phyloP scores from a whole-genome alignment of 30 jellyfish, hydroid and myxozoan species.

The Sanderia malayensis region DNA sequence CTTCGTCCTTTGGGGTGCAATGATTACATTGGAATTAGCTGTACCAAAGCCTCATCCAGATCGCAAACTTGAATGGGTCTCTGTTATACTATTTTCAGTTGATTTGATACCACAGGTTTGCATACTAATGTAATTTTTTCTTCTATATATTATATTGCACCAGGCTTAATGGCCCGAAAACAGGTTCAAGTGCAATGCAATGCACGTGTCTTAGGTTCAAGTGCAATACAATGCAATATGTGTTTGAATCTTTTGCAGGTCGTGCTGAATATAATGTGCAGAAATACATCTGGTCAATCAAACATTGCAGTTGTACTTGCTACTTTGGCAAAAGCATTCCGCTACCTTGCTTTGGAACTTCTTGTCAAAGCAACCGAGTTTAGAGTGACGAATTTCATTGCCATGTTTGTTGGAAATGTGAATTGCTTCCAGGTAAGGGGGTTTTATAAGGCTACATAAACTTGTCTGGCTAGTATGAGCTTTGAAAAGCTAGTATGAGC shows the following conservation, averaged over 20 bases:
- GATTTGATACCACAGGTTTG: slow-evolving; percentile 47
- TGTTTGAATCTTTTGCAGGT: slow-evolving; percentile 16
- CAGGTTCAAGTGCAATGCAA: no score
- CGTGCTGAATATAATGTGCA: slow-evolving; percentile 9
- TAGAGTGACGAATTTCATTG: slow-evolving; percentile 21
- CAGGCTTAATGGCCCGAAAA: no score
- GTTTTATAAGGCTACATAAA: no score
- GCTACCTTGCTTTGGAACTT: slow-evolving; percentile 15
- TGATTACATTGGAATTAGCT: slow-evolving; percentile 35
- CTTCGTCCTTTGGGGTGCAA: slow-evolving; percentile 40
- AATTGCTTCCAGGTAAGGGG: slow-evolving; percentile 54
- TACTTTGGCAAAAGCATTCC: slow-evolving; percentile 29
- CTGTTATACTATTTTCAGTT: slow-evolving; percentile 22
- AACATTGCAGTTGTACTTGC: slow-evolving; percentile 47
- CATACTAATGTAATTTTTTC: no score
- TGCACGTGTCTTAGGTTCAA: no score
- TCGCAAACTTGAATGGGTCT: slow-evolving; percentile 36
- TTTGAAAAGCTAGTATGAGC: no score
- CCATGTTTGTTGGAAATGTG: slow-evolving; percentile 26
- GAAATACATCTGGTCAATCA: slow-evolving; percentile 43
- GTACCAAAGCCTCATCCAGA: slow-evolving; percentile 33
- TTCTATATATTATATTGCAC: no score
- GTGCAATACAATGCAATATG: no score
- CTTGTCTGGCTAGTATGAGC: no score
- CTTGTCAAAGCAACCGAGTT: slow-evolving; percentile 21